Evolutionary conservation across 2,888 invertebrate genomes (phyloP).

Genomic region (Fragum sueziense): DNA sequence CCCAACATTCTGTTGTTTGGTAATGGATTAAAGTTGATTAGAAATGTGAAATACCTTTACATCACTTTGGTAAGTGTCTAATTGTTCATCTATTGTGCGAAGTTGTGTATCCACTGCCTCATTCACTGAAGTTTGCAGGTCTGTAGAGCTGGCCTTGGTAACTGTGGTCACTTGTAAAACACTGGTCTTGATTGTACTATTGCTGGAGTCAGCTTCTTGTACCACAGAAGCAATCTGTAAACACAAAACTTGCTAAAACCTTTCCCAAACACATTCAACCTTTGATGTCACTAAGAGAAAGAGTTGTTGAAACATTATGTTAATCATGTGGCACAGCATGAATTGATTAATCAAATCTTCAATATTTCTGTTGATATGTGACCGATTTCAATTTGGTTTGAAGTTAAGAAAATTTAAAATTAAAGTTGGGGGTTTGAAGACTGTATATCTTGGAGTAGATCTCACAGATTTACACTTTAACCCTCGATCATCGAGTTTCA

Average conservation of each 20-base stretch:
- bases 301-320: neutral
- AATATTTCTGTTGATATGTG: too few species aligned
- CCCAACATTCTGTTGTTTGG: neutral
- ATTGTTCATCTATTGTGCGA: neutral
- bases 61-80: neutral
- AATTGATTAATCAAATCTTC: too few species aligned
- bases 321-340: too few species aligned
- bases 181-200: neutral
- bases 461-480: too few species aligned
- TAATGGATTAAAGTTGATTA: too few species aligned
- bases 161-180: neutral
- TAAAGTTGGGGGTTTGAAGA: too few species aligned
- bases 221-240: neutral
- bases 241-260: neutral
- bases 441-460: too few species aligned
- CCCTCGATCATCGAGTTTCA: too few species aligned
- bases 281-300: too few species aligned
- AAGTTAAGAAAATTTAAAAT: too few species aligned
- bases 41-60: constrained; percentile 2
- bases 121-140: neutral
- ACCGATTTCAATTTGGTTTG: too few species aligned
- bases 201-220: neutral
- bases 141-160: neutral
- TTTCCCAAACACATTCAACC: too few species aligned
- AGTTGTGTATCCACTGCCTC: constrained; percentile 10